Percentiles rank a stretch among this genome's conserved stretches.
Evolutionary conservation across 1,140 invertebrate species (phyloP).

Genomic region (Micrasema minimum): DNA sequence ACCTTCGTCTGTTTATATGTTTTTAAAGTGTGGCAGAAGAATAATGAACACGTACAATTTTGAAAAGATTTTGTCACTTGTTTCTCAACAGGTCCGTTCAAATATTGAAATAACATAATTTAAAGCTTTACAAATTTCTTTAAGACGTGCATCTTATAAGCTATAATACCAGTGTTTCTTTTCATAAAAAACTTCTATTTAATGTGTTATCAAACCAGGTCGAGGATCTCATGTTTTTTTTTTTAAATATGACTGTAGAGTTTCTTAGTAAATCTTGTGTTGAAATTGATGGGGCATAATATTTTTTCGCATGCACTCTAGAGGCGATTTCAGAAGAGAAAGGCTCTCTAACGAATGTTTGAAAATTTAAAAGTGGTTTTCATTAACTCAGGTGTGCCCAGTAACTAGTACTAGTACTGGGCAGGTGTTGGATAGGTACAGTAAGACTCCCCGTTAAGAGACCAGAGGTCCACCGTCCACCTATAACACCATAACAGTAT

Average conservation of each 20-base stretch:
- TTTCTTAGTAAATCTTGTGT: no score
- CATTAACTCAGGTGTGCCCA: not conserved
- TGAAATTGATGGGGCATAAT: no score
- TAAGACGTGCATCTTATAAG: not conserved
- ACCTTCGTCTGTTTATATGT: slow-evolving; percentile 24
- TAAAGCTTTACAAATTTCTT: not conserved
- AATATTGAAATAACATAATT: not conserved
- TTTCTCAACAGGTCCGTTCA: not conserved
- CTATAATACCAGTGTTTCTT: not conserved
- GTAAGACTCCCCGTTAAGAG: no score
- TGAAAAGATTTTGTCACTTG: not conserved
- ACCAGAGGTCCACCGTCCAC: not conserved
- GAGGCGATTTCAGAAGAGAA: slow-evolving; percentile 2
- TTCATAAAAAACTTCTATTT: no score
- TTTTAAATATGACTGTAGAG: no score
- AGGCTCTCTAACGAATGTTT: not conserved
- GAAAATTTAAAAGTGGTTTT: slow-evolving; percentile 10
- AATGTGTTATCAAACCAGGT: no score
- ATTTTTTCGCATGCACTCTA: no score
- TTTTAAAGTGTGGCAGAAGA: slow-evolving; percentile 5
- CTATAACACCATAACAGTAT: no score
- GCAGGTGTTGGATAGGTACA: no score
- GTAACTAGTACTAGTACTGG: slow-evolving; percentile 1
- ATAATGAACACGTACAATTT: not conserved
- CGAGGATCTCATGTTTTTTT: no score